phyloP scores from a whole-genome alignment of 2,113 vertebrate species.

The Hippolais icterina region DNA sequence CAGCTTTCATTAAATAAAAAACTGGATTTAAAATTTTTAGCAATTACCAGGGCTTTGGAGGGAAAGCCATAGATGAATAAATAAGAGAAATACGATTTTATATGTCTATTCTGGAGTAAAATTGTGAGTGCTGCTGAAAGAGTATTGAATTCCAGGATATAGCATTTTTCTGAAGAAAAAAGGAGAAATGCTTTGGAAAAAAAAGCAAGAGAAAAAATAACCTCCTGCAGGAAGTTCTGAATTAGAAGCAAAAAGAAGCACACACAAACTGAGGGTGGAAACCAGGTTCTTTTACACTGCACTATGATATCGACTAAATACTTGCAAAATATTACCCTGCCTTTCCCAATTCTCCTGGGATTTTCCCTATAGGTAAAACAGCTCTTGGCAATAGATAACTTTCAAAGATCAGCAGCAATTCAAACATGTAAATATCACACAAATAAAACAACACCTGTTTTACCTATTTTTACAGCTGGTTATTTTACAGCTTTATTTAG shows the following conservation, averaged over 20 bases:
- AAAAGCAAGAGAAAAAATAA: neutral
- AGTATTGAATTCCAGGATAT: neutral
- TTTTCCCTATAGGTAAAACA: neutral
- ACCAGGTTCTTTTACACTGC: neutral
- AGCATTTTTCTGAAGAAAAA: neutral
- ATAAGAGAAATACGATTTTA: neutral
- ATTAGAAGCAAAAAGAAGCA: neutral
- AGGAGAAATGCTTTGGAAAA: neutral
- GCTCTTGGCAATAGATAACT: neutral
- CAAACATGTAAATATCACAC: neutral
- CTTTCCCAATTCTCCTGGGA: neutral
- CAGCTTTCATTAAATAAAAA: conserved; percentile 2
- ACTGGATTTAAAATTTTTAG: neutral
- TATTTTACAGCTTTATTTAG: neutral
- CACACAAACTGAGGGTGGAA: neutral
- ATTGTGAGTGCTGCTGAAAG: neutral
- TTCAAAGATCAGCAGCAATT: neutral
- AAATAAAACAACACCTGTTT: neutral
- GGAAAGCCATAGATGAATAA: neutral
- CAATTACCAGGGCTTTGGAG: neutral
- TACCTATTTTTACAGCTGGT: neutral
- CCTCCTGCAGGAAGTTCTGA: neutral
- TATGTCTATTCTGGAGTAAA: neutral
- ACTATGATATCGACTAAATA: neutral
- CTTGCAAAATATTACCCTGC: neutral